phyloP scores from a whole-genome alignment of 2,113 vertebrate species.

The Hiodon alosoides region DNA sequence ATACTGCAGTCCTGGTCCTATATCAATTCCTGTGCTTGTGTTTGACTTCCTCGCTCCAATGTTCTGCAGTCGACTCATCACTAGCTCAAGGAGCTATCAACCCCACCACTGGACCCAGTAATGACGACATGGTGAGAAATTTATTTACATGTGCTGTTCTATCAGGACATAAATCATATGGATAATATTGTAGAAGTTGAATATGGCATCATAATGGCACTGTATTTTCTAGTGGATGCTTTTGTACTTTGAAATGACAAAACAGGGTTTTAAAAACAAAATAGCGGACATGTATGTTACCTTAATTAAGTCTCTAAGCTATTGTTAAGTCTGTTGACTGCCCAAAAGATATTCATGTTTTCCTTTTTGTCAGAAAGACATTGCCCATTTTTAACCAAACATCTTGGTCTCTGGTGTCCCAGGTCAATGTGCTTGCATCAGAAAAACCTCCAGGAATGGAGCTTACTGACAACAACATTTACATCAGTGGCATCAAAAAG shows the following conservation, averaged over 20 bases:
- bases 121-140: conserved; percentile 42
- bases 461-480: conserved; percentile 11
- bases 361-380: not conserved
- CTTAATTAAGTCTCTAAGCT: no score
- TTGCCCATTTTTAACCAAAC: not conserved
- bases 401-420: conserved; percentile 1
- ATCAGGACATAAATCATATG: no score
- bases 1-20: not conserved
- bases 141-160: not conserved
- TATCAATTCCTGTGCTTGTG: not conserved
- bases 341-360: not conserved
- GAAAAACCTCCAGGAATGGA: conserved; percentile 30
- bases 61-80: conserved; percentile 47
- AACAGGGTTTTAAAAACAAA: not conserved
- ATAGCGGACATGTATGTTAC: not conserved
- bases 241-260: no score
- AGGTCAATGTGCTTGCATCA: conserved; percentile 34
- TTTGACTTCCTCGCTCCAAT: conserved; percentile 19
- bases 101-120: conserved; percentile 22
- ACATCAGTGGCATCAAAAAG: conserved; percentile 16
- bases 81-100: conserved; percentile 31
- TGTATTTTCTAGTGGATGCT: no score
- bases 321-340: not conserved
- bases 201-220: no score
- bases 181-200: no score